A percentile compares a stretch with the other conserved stretches of the same genome.
Evolutionary conservation across 2,888 invertebrate species (phyloP).

Genomic region (Oscheius myriophilus): DNA sequence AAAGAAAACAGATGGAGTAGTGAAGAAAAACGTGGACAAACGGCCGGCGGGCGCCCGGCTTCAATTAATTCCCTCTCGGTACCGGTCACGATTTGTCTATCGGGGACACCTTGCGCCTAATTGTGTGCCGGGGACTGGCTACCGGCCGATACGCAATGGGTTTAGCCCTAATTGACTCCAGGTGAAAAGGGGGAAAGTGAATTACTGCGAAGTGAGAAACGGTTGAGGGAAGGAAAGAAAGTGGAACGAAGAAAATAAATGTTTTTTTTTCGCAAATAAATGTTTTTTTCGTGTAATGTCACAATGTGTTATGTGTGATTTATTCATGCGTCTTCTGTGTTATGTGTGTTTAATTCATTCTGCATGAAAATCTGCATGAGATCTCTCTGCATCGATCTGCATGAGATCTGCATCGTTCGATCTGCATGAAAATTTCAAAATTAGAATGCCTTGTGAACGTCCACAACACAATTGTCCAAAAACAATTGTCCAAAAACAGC

Average conservation of each 20-base stretch:
- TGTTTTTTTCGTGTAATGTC: too few species aligned
- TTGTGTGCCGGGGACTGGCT: neutral
- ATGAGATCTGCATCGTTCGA: too few species aligned
- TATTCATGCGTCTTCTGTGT: too few species aligned
- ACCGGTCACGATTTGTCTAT: conserved; percentile 22
- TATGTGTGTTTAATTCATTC: too few species aligned
- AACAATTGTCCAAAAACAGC: too few species aligned
- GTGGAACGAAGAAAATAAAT: neutral
- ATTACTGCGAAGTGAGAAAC: neutral
- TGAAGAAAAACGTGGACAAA: neutral
- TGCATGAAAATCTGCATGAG: too few species aligned
- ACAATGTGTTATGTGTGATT: too few species aligned
- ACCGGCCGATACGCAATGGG: neutral
- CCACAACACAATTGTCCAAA: too few species aligned
- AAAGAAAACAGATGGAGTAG: neutral
- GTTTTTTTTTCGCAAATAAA: too few species aligned
- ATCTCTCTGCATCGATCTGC: too few species aligned
- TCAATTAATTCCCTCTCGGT: conserved; percentile 22
- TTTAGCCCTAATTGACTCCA: neutral
- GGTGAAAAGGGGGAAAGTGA: neutral
- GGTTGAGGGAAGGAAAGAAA: neutral
- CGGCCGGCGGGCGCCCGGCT: conserved; percentile 2
- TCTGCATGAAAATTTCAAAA: too few species aligned
- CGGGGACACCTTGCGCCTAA: conserved; percentile 8
- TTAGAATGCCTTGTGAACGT: too few species aligned